phyloP scores from a whole-genome alignment of 2,888 invertebrate genomes.

The Zele albiditarsus region DNA sequence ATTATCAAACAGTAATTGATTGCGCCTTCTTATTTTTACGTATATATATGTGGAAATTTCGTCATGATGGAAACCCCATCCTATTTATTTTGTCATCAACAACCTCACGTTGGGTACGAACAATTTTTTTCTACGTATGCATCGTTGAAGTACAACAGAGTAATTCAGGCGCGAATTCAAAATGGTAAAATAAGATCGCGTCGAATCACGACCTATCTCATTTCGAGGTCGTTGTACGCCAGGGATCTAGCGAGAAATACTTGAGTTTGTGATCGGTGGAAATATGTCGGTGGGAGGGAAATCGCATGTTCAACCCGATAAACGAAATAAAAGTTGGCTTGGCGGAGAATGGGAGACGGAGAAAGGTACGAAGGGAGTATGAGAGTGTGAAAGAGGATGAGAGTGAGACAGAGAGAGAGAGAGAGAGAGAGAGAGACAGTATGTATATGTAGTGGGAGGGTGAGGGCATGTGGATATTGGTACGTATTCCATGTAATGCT shows the following conservation, averaged over 20 bases:
- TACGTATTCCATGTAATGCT: constrained; percentile 57
- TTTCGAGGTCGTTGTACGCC: constrained; percentile 49
- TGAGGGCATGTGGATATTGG: constrained; percentile 48
- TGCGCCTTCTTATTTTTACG: constrained; percentile 9
- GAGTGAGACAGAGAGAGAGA: too few relatives aligned
- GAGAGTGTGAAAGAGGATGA: constrained; percentile 24
- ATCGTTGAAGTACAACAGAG: not conserved
- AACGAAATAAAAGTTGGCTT: constrained; percentile 65
- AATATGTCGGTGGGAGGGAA: constrained; percentile 61
- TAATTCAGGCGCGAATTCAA: not conserved
- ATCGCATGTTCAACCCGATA: constrained; percentile 69
- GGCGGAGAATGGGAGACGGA: constrained; percentile 39
- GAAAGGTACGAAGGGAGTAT: constrained; percentile 24
- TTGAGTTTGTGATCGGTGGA: constrained; percentile 54
- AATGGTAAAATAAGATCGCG: not conserved
- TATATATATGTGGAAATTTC: constrained; percentile 19
- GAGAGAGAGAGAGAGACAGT: constrained; percentile 22
- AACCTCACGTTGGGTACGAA: not conserved
- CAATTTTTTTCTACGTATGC: not conserved
- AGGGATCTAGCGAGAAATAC: constrained; percentile 50
- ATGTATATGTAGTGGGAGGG: constrained; percentile 38
- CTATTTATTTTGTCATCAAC: not conserved
- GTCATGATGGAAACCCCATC: constrained; percentile 13
- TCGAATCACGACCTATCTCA: constrained; percentile 40
- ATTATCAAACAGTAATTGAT: constrained; percentile 21